Evolutionary conservation across 2,888 invertebrate species (phyloP), one percentile per base, ranked within the genome.

Genomic region (Thymelicus acteon): DNA sequence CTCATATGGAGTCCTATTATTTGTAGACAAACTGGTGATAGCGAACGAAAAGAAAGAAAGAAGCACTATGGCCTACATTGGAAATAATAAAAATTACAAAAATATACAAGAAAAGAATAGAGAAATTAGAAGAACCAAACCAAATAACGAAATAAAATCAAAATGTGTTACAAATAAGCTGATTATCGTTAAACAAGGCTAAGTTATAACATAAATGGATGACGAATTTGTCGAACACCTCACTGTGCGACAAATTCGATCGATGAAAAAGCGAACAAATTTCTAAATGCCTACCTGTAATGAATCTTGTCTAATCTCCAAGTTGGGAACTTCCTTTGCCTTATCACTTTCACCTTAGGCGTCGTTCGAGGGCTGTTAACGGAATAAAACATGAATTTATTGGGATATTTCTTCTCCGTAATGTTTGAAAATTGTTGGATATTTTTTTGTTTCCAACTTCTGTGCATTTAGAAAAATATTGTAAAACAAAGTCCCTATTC

Each of bases 311-410:
- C 86, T 75, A 87, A 72, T 75, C 86, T 81, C 85, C 84, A 88
- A 12, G 86, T 84, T 2, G 86, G 79, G 37, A 87, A 87, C 74
- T 85, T 89, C 74, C 78, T 86, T n/a, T 81, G 85, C 66, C 85
- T 79, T 60, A 86, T 78, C 39, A 88, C 74, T 78, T 89, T 85
- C 6, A 85, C 85, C 74, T 84, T 85, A 39, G 83, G 79, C 2
- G 72, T 74, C 6, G 78, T 74, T 60, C 80, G 78, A 12, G 80
- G 73, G 47, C 90, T 90, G 81, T 71, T 85, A 87, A 54, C 44
- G 54, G 44, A 61, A 67, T 40, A 39, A 61, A 31, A 58, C 48
- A 47, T 15, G 62, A 31, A 47, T 62, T 62, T 62, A 24, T 44
- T 62, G 57, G 13, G 24, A 60, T 40, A 40, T 40, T 60, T 60